These are phyloP conservation scores for Aradophagus sp. DNA, from an alignment of 1,140 invertebrate species.

Conservation along the genomic window DNA sequence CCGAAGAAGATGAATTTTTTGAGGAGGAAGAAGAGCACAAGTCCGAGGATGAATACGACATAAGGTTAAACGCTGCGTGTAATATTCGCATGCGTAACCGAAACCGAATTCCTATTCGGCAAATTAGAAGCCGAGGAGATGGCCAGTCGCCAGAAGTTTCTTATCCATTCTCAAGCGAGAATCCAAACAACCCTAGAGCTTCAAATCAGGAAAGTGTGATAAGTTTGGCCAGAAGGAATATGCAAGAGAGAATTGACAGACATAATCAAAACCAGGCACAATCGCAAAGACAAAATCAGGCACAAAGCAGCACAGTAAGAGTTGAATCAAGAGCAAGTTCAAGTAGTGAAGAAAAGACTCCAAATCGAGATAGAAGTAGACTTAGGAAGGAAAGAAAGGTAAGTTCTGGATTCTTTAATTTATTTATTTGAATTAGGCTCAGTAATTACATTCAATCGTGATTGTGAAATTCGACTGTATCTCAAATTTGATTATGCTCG, in stretches of 20 bases:
- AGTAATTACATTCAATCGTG: no score
- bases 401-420: no score
- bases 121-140: neutral
- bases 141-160: neutral
- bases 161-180: neutral
- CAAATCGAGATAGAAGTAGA: no score
- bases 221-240: neutral
- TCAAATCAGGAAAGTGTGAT: neutral
- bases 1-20: neutral
- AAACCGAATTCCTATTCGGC: neutral
- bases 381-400: no score
- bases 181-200: neutral
- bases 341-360: no score
- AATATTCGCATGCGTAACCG: slow-evolving; percentile 1
- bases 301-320: no score
- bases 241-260: neutral
- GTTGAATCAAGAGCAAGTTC: no score
- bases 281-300: no score
- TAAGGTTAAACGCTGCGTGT: neutral
- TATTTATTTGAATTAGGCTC: no score
- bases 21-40: neutral
- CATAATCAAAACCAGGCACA: no score
- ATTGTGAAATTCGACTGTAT: no score
- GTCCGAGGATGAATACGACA: slow-evolving; percentile 2
- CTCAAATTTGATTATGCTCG: no score